phyloP scores from a whole-genome alignment of 2,888 invertebrate genomes.

The Eremobia ochroleuca region DNA sequence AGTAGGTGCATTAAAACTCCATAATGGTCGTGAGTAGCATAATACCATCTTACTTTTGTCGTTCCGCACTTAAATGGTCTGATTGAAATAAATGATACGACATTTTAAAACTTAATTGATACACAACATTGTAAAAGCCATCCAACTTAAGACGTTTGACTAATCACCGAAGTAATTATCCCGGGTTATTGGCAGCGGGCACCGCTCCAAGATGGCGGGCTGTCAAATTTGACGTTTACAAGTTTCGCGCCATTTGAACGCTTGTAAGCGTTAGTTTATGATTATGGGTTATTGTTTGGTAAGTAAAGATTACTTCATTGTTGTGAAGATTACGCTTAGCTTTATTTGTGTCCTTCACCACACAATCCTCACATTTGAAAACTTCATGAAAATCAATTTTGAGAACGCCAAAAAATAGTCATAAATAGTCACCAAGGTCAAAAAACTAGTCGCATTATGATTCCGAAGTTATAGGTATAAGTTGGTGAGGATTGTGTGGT shows the following conservation, averaged over 20 bases:
- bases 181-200: conserved; percentile 80
- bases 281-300: conserved; percentile 37
- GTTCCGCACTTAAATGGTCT: background rate
- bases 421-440: no score
- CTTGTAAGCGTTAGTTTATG: conserved; percentile 55
- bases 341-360: no score
- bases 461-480: no score
- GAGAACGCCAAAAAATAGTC: no score
- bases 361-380: no score
- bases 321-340: no score
- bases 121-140: conserved; percentile 52
- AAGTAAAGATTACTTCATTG: conserved; percentile 23
- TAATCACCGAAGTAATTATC: conserved; percentile 87
- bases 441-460: no score
- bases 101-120: conserved; percentile 11
- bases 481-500: no score
- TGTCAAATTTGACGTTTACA: conserved; percentile 87
- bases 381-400: no score
- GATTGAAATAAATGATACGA: background rate
- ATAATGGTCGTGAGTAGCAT: background rate
- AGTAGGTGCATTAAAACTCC: no score
- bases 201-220: conserved; percentile 83
- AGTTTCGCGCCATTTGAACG: conserved; percentile 78
- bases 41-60: background rate
- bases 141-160: conserved; percentile 77